Conservation (phyloP, 2,888 invertebrate species). For the Chloroclysta siterata region DNA sequence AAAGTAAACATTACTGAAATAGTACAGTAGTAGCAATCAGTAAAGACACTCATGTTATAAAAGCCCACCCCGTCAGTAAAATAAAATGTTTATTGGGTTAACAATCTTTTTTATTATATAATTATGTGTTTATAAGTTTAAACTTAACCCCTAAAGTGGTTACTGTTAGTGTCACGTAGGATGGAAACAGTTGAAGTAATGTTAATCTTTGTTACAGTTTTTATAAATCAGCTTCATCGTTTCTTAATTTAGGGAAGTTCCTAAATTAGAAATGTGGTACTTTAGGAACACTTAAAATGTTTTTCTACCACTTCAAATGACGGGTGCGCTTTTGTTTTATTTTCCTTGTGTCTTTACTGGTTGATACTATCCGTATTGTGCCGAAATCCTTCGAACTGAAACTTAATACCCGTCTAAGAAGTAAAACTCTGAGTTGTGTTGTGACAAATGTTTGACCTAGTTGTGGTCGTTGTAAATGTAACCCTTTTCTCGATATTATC, state of each 20-base stretch:
- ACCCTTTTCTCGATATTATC: slow-evolving; percentile 46
- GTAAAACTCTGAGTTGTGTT: slow-evolving; percentile 37
- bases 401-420: slow-evolving; percentile 36
- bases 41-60: slow-evolving; percentile 6
- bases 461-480: slow-evolving; percentile 41
- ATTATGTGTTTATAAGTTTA: background rate
- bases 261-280: too few species aligned
- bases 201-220: too few species aligned
- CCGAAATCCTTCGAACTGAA: slow-evolving; percentile 38
- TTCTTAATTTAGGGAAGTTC: too few species aligned
- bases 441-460: slow-evolving; percentile 43
- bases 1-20: slow-evolving; percentile 38
- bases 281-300: too few species aligned
- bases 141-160: too few species aligned
- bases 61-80: background rate
- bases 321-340: background rate
- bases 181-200: too few species aligned
- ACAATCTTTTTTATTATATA: background rate
- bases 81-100: background rate
- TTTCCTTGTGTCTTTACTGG: slow-evolving; percentile 19
- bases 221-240: too few species aligned
- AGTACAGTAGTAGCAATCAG: slow-evolving; percentile 16
- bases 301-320: background rate
- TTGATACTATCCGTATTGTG: slow-evolving; percentile 21
- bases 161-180: too few species aligned